Evolutionary conservation across 2,888 invertebrate species (phyloP).

Genomic region (Neoascia interrupta): DNA sequence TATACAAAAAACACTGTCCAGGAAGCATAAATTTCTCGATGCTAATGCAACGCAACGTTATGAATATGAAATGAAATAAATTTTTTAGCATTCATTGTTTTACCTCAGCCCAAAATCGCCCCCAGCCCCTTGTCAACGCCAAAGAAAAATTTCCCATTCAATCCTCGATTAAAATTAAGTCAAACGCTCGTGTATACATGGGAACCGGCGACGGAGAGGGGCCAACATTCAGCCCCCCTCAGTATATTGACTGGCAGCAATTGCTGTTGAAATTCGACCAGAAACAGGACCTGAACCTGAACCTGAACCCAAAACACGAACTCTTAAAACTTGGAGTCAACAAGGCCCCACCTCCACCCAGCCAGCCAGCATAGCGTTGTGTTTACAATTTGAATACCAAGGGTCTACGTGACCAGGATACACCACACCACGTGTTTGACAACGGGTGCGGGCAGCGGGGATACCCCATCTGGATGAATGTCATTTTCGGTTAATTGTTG

Average conservation of each 20-base stretch:
- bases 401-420: slow-evolving; percentile 54
- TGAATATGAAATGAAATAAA: slow-evolving; percentile 47
- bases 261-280: too few species aligned
- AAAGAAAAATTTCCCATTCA: slow-evolving; percentile 1
- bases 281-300: too few species aligned
- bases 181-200: background rate
- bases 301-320: too few species aligned
- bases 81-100: slow-evolving; percentile 42
- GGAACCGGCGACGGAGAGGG: too few species aligned
- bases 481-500: too few species aligned
- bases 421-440: slow-evolving; percentile 34
- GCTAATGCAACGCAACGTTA: slow-evolving; percentile 26
- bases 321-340: too few species aligned
- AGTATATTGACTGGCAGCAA: too few species aligned
- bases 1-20: too few species aligned
- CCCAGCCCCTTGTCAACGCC: background rate
- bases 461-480: too few species aligned
- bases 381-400: slow-evolving; percentile 61
- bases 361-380: slow-evolving; percentile 4
- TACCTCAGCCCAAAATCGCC: background rate
- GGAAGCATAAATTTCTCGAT: too few species aligned
- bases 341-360: too few species aligned
- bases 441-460: background rate
- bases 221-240: too few species aligned
- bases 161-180: slow-evolving; percentile 15